phyloP scores from a whole-genome alignment of 2,113 vertebrate genomes.

The Epinephelus cyanopodus region DNA sequence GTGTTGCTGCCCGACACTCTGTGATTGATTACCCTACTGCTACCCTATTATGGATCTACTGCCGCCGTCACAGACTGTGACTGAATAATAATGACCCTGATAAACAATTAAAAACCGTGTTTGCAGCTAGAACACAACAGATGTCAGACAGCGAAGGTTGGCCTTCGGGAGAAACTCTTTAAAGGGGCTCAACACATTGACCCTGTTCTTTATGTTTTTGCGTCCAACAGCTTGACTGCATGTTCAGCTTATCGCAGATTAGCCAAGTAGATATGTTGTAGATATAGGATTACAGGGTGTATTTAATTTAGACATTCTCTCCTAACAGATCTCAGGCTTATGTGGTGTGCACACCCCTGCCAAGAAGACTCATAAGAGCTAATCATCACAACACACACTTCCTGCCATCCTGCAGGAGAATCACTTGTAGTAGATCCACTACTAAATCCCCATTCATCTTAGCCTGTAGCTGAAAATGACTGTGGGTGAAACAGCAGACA shows the following conservation, averaged over 20 bases:
- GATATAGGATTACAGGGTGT: neutral
- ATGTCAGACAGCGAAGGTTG: slow-evolving; percentile 57
- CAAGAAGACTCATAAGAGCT: slow-evolving; percentile 47
- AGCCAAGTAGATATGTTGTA: neutral
- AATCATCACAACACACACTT: slow-evolving; percentile 48
- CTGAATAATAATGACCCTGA: slow-evolving; percentile 71
- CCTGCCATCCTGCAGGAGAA: slow-evolving; percentile 54
- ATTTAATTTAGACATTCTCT: neutral
- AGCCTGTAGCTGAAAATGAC: slow-evolving; percentile 27
- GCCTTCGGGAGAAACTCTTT: neutral
- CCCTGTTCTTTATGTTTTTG: neutral
- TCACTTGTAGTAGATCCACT: slow-evolving; percentile 20
- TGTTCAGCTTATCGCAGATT: neutral
- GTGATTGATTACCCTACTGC: slow-evolving; percentile 74
- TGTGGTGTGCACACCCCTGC: slow-evolving; percentile 23
- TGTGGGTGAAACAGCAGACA: slow-evolving; percentile 3
- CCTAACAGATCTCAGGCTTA: slow-evolving; percentile 7
- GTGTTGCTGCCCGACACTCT: slow-evolving; percentile 38
- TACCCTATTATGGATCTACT: slow-evolving; percentile 63
- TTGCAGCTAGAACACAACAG: slow-evolving; percentile 39
- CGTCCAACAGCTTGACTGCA: neutral
- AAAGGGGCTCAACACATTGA: neutral
- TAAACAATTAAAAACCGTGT: slow-evolving; percentile 75
- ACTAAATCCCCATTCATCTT: slow-evolving; percentile 47
- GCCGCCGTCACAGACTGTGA: slow-evolving; percentile 48